Evolutionary conservation across 2,888 invertebrate genomes (phyloP).

Genomic region (Micoletzkya japonica): DNA sequence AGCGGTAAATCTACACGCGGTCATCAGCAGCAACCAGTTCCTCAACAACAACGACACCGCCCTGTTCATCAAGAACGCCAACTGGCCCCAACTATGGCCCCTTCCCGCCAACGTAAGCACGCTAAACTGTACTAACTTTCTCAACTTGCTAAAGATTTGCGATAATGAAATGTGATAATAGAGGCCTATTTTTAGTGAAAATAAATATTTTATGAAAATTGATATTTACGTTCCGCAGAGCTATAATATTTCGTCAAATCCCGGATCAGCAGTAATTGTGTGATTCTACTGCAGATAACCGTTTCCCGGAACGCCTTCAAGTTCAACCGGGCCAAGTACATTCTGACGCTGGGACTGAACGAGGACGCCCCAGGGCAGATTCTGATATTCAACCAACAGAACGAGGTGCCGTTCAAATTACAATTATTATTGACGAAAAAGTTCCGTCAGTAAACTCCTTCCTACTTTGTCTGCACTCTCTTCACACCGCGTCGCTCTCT

Average conservation of each 20-base stretch:
- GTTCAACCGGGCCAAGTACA: constrained; percentile 71
- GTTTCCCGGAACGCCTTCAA: constrained; percentile 87
- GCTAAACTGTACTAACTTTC: background rate
- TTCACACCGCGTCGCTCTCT: no score
- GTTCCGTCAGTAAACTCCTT: no score
- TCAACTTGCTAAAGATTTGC: background rate
- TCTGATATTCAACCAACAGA: constrained; percentile 61
- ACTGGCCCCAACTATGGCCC: constrained; percentile 47
- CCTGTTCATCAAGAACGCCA: constrained; percentile 56
- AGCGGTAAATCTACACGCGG: constrained; percentile 57
- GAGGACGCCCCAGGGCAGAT: constrained; percentile 68
- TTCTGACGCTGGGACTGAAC: constrained; percentile 60
- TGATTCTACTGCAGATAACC: constrained; percentile 68
- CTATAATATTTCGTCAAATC: background rate
- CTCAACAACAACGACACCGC: constrained; percentile 59
- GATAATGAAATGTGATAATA: background rate
- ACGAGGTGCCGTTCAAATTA: constrained; percentile 45
- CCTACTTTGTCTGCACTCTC: no score
- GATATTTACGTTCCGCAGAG: background rate
- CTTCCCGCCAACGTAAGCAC: constrained; percentile 49
- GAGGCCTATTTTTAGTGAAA: no score
- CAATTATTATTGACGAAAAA: background rate
- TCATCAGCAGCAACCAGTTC: constrained; percentile 59
- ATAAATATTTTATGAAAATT: background rate
- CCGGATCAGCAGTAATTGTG: background rate